Base-by-base conservation (phyloP, 2,888 invertebrate genomes). In the Listrodromus nycthemerus region DNA sequence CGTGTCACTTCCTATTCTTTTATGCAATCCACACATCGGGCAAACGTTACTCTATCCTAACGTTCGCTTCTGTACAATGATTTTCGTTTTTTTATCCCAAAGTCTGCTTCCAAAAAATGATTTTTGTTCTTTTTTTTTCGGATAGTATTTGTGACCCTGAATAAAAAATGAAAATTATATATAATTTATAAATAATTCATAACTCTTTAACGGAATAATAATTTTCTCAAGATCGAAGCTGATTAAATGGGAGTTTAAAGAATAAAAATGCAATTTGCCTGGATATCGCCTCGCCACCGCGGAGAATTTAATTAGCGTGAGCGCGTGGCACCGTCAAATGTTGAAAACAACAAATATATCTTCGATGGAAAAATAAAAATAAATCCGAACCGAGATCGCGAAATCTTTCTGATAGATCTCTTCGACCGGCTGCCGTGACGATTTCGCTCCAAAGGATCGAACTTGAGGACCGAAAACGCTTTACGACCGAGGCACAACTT, bases 401-500 rank as follows among this genome's bases (percentile, higher is more conserved):
- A 16, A 69, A 19, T 30, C 21, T 45, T 45, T 48, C 58, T 58
- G 69, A 48, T 77, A 19, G 61, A 41, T 41, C 41, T 37, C 24
- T 24, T 24, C 24, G 61, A 16, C 5, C 27, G 27, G 61, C 27
- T 30, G 61, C 61, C 37, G 8, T 10, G 45, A 70, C 65, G 63
- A 27, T 76, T 33, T 24, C 21, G 63, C 63, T 65, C 65, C 45
- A 58, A 50, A 76, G 45, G 13, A 71, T 81, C 76, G 76, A 70
- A 81, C 70, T n/a, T 27, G 70, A 67, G 48, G 50, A 70, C 50
- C 70, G 16, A 41, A 55, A 61, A 70, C 63, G 45, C 45, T 81
- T 81, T 76, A 81, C 73, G 73, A 74, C 52, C 24, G 65, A 55
- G 55, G 55, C 81, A 76, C 76, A 76, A 81, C 70, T 81, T 81